Evolutionary conservation across 2,888 invertebrate species (phyloP).

Genomic region (Hecatera dysodea): DNA sequence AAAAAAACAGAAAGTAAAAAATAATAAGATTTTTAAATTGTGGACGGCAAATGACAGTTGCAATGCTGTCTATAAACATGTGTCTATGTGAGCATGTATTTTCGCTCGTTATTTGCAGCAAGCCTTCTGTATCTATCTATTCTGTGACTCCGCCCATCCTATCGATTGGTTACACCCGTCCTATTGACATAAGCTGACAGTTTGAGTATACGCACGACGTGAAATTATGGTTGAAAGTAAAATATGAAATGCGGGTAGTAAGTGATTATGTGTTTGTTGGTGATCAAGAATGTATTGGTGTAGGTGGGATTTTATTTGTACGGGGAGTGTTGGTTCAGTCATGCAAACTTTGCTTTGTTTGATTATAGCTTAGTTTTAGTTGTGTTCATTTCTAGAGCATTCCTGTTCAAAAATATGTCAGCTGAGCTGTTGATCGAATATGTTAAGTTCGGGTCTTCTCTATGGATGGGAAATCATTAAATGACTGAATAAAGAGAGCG

Average conservation of each 20-base stretch:
- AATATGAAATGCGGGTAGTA: slow-evolving; percentile 36
- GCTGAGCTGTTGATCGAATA: neutral
- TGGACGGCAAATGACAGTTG: too few species aligned
- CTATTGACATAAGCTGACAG: slow-evolving; percentile 60
- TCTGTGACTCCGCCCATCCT: slow-evolving; percentile 12
- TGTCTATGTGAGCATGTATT: neutral
- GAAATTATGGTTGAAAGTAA: slow-evolving; percentile 41
- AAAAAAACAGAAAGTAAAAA: too few species aligned
- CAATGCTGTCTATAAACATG: too few species aligned
- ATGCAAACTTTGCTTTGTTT: neutral
- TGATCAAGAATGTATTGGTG: neutral
- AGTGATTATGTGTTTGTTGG: slow-evolving; percentile 15
- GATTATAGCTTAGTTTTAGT: neutral
- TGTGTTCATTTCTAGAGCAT: neutral
- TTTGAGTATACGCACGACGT: slow-evolving; percentile 25
- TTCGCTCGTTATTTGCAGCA: neutral
- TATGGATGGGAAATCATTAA: too few species aligned
- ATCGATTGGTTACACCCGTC: slow-evolving; percentile 47
- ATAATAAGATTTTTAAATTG: too few species aligned
- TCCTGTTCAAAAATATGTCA: neutral
- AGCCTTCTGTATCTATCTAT: slow-evolving; percentile 4
- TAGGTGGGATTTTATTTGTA: neutral
- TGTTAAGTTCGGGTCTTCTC: too few species aligned
- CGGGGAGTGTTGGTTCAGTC: neutral
- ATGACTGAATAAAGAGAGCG: too few species aligned